Percentiles rank a stretch among this genome's conserved stretches.
Evolutionary conservation across 2,888 invertebrate genomes (phyloP).

Genomic region (Mythimna pallens): DNA sequence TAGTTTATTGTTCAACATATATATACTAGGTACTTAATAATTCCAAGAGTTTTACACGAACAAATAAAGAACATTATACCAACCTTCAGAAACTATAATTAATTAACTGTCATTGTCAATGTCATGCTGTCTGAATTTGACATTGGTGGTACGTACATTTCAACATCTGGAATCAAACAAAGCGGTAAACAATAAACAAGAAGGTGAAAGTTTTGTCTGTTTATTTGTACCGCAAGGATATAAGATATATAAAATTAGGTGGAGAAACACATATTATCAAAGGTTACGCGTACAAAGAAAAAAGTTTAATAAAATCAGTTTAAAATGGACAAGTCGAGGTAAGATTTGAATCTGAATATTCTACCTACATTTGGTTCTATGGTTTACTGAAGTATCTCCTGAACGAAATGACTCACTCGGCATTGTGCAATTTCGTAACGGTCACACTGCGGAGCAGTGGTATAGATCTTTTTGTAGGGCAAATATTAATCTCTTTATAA

Average conservation of each 20-base stretch:
- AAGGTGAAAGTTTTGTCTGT: slow-evolving; percentile 64
- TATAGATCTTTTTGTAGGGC: slow-evolving; percentile 53
- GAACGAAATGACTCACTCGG: slow-evolving; percentile 61
- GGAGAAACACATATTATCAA: slow-evolving; percentile 19
- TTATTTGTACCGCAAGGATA: slow-evolving; percentile 43
- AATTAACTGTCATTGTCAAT: slow-evolving; percentile 40
- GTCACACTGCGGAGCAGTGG: slow-evolving; percentile 47
- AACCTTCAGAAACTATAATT: slow-evolving; percentile 5
- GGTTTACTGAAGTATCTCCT: slow-evolving; percentile 54
- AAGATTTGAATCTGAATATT: slow-evolving; percentile 43
- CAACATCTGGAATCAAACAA: slow-evolving; percentile 60
- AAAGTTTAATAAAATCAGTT: slow-evolving; percentile 11
- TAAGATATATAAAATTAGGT: slow-evolving; percentile 23
- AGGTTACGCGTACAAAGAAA: slow-evolving; percentile 12
- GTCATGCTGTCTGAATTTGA: slow-evolving; percentile 36
- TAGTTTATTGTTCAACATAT: too few relatives aligned
- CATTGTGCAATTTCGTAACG: slow-evolving; percentile 66
- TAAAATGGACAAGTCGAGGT: slow-evolving; percentile 72
- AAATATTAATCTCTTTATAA: slow-evolving; percentile 17
- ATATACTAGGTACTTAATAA: not conserved
- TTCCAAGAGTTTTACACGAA: not conserved
- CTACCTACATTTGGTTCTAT: slow-evolving; percentile 45
- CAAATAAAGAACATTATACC: not conserved
- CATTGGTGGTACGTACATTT: slow-evolving; percentile 40
- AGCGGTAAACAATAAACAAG: slow-evolving; percentile 67